A percentile compares a stretch with the other conserved stretches of the same genome.
phyloP scores from a whole-genome alignment of 2,113 vertebrate species.

The Sebastes schlegelii region DNA sequence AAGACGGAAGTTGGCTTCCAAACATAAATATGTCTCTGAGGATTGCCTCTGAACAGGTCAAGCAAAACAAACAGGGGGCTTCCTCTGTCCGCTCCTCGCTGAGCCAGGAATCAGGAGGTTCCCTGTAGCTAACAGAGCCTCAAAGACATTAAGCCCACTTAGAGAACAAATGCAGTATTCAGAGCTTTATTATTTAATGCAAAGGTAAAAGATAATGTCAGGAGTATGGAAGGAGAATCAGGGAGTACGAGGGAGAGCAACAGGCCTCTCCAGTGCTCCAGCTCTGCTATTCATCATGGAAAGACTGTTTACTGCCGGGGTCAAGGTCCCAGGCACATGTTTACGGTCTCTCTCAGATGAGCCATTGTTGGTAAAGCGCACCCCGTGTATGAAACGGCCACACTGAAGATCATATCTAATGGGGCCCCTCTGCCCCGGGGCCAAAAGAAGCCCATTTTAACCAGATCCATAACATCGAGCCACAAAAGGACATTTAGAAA shows the following conservation, averaged over 20 bases:
- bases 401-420: constrained; percentile 74
- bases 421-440: constrained; percentile 46
- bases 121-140: constrained; percentile 25
- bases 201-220: neutral
- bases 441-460: constrained; percentile 56
- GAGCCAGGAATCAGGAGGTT: constrained; percentile 22
- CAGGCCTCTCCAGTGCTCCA: constrained; percentile 14
- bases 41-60: constrained; percentile 51
- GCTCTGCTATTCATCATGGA: constrained; percentile 82
- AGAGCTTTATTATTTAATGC: neutral
- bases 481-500: constrained; percentile 59
- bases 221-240: neutral
- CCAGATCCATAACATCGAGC: constrained; percentile 59
- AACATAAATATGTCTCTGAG: constrained; percentile 64
- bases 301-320: constrained; percentile 84
- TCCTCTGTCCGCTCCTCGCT: constrained; percentile 41
- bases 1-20: constrained; percentile 59
- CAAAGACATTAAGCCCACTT: constrained; percentile 16
- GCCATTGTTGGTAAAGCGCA: constrained; percentile 81
- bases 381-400: constrained; percentile 48
- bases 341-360: constrained; percentile 80
- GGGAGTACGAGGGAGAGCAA: neutral
- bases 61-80: constrained; percentile 67
- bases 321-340: constrained; percentile 84
- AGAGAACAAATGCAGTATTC: constrained; percentile 1